Percentiles rank a stretch among this genome's conserved stretches.
These are phyloP conservation scores for Conus canariensis DNA, from an alignment of 2,888 invertebrate species.

Conservation along the genomic window DNA sequence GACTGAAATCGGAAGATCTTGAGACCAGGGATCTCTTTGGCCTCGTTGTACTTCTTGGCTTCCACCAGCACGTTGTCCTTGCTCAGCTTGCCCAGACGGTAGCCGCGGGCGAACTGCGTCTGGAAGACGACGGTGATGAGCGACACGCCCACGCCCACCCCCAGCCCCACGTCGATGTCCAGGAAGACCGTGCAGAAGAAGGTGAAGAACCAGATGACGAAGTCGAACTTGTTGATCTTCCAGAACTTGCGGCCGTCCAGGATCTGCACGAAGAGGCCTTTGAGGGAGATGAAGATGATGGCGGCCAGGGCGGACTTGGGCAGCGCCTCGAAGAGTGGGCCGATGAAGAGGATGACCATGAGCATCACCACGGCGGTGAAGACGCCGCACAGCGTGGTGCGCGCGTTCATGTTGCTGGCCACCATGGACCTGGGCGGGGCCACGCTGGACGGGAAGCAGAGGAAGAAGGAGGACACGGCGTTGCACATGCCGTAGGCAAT, in stretches of 20 bases:
- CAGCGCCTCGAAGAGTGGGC: conserved; percentile 72
- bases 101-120: conserved; percentile 71
- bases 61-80: conserved; percentile 66
- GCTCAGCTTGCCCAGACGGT: conserved; percentile 66
- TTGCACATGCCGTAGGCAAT: conserved; percentile 79
- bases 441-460: conserved; percentile 79
- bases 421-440: conserved; percentile 77
- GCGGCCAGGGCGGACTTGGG: conserved; percentile 77
- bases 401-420: conserved; percentile 74
- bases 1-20: conserved; percentile 75
- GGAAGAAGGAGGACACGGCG: conserved; percentile 76
- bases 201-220: conserved; percentile 79
- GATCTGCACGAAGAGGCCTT: conserved; percentile 80
- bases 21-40: conserved; percentile 67
- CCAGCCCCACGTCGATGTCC: conserved; percentile 75
- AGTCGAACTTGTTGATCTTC: conserved; percentile 89
- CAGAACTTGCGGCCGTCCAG: conserved; percentile 86
- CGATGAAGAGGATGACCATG: conserved; percentile 72
- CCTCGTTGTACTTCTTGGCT: conserved; percentile 65
- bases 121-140: conserved; percentile 73
- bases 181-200: conserved; percentile 70
- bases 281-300: conserved; percentile 79
- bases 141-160: conserved; percentile 70
- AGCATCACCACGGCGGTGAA: conserved; percentile 72
- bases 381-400: conserved; percentile 68